Evolutionary conservation across 2,113 vertebrate species (phyloP), one percentile per base, ranked within the genome.

Genomic region (Puntigrus tetrazona): DNA sequence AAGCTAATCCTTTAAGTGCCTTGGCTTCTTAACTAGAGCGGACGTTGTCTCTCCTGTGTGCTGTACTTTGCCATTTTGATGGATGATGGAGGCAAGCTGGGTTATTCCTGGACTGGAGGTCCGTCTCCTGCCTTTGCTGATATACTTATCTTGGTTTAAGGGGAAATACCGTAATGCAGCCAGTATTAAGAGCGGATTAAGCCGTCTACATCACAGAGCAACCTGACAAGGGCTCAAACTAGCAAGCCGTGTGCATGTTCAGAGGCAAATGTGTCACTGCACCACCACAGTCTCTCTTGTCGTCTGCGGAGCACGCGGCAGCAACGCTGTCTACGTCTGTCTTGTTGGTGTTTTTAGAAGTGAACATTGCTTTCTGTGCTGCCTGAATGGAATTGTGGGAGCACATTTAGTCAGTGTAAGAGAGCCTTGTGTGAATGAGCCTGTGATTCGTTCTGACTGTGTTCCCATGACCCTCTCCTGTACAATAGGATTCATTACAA

Each of bases 41-140:
- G 85, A 63, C 69, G 34, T 87, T 88, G 87, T 85, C 82, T 82
- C 43, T 87, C 76, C 87, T 90, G 88, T 87, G 88, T 92, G 85
- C 80, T 88, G 89, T 87, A 73, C 90, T 90, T 86, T 93, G 92
- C 92, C 91, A 92, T 86, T 90, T 85, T 94, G 94, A 94, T 93
- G 92, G 91, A 94, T 94, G 91, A 92, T 89, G 87, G 88, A 92
- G 89, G 86, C 85, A 88, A 84, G 89, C 90, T 89, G 92, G 92
- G 92, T 89, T 90, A 87, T 91, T 92, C 91, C 81, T 92, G 89
- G 91, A 86, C 86, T 84, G 80, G 87, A 88, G 84, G 89, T 90
- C 88, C 90, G 87, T 91, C 91, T 92, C 87, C 88, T 90, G 91
- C 89, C 91, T 92, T 81, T 43, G 65, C 87, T 91, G 90, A 93